A percentile compares a stretch with the other conserved stretches of the same genome.
phyloP scores from a whole-genome alignment of 2,888 invertebrate genomes.

The Dolomedes plantarius region DNA sequence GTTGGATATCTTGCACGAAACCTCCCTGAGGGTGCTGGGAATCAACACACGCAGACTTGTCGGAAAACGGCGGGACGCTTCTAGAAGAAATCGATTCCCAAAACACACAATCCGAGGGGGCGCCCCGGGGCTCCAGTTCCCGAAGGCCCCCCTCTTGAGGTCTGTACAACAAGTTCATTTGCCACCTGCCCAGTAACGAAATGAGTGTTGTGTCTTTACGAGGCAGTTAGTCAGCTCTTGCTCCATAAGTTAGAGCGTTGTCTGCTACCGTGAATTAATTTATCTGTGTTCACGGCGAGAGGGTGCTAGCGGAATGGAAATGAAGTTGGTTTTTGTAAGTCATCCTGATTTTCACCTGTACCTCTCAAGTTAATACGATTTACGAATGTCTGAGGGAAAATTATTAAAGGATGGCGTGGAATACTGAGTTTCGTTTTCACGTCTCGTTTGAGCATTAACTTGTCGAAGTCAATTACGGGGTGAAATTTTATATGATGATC shows the following conservation, averaged over 20 bases:
- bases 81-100: slow-evolving; percentile 52
- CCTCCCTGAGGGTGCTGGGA: slow-evolving; percentile 40
- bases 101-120: slow-evolving; percentile 45
- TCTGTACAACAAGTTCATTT: slow-evolving; percentile 65
- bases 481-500: too few relatives aligned
- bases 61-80: slow-evolving; percentile 33
- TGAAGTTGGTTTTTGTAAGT: background rate
- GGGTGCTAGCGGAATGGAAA: slow-evolving; percentile 5
- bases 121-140: slow-evolving; percentile 26
- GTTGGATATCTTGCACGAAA: slow-evolving; percentile 10
- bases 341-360: background rate
- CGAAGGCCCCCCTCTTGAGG: slow-evolving; percentile 11
- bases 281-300: slow-evolving; percentile 11
- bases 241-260: slow-evolving; percentile 20
- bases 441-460: too few relatives aligned
- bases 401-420: background rate
- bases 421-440: background rate
- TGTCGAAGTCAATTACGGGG: too few relatives aligned
- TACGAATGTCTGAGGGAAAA: background rate
- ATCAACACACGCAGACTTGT: slow-evolving; percentile 64
- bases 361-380: background rate
- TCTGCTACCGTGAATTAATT: slow-evolving; percentile 51
- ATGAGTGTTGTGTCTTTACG: slow-evolving; percentile 64
- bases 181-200: slow-evolving; percentile 65
- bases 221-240: slow-evolving; percentile 51